Percentiles rank a stretch among this genome's conserved stretches.
phyloP scores from a whole-genome alignment of 2,888 invertebrate species.

The Sceliomorpha sp. region DNA sequence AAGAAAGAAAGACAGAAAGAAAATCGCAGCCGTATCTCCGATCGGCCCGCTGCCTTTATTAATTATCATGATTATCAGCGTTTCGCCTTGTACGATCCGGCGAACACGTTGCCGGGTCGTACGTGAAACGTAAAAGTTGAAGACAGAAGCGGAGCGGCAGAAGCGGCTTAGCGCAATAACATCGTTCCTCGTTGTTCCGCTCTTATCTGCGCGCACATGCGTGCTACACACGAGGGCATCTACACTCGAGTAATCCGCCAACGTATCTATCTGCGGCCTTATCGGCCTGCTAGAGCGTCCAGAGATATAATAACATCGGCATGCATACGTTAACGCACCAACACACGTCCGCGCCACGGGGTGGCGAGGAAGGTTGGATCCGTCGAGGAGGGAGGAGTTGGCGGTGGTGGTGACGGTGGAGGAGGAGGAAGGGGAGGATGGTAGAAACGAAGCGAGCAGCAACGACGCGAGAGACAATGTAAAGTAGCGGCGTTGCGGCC shows the following conservation, averaged over 20 bases:
- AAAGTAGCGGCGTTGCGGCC: conserved; percentile 48
- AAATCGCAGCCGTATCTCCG: no score
- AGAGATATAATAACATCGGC: conserved; percentile 51
- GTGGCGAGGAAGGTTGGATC: conserved; percentile 1
- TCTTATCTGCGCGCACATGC: conserved; percentile 48
- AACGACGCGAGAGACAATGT: conserved; percentile 53
- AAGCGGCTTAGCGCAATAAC: conserved; percentile 48
- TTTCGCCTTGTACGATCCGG: conserved; percentile 21
- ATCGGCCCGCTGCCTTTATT: conserved; percentile 21
- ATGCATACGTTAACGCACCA: conserved; percentile 48
- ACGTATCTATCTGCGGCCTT: conserved; percentile 52
- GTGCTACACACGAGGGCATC: conserved; percentile 50
- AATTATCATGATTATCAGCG: conserved; percentile 42
- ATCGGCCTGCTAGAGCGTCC: conserved; percentile 50
- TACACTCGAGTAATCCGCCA: conserved; percentile 42
- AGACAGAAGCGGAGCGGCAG: conserved; percentile 11
- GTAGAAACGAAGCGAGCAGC: conserved; percentile 47
- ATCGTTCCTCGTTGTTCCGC: conserved; percentile 46
- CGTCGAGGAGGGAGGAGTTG: neutral
- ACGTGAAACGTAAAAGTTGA: conserved; percentile 32
- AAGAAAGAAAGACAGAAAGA: no score
- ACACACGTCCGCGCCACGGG: neutral
- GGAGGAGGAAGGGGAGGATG: neutral
- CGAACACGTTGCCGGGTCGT: conserved; percentile 20
- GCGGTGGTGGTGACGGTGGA: conserved; percentile 1